These are phyloP conservation scores for Enoplolaimus lenunculus DNA, from an alignment of 2,888 invertebrate species.

Conservation along the genomic window DNA sequence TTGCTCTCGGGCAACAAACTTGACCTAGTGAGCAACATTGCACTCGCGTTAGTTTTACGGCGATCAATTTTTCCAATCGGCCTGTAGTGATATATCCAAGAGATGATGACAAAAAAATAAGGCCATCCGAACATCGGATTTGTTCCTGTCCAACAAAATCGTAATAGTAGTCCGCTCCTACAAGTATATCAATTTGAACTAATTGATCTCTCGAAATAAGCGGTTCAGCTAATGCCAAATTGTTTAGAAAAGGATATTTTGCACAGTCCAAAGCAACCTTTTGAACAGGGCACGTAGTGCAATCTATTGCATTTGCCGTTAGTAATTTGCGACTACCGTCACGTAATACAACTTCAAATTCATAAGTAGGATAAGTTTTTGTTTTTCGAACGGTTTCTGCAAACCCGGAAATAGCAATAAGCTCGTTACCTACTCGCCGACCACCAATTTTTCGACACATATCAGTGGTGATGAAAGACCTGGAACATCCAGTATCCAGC, in stretches of 20 bases:
- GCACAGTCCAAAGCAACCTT: not conserved
- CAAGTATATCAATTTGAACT: conserved; percentile 6
- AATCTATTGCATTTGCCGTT: conserved; percentile 1
- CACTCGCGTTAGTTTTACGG: not conserved
- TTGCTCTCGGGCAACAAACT: not conserved
- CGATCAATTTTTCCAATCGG: not conserved
- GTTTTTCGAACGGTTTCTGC: not conserved
- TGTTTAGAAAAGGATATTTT: not conserved
- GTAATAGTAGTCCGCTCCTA: conserved; percentile 8
- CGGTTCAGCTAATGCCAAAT: not conserved
- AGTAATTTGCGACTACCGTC: not conserved
- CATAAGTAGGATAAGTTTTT: not conserved
- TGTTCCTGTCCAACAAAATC: conserved; percentile 6
- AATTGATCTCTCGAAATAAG: not conserved
- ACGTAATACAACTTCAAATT: conserved; percentile 9
- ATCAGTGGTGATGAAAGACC: not conserved
- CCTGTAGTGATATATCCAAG: conserved; percentile 11
- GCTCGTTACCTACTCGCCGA: not conserved
- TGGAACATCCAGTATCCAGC: conserved; percentile 5
- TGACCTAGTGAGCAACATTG: conserved; percentile 3
- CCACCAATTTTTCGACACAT: not conserved
- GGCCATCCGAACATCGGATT: conserved; percentile 5
- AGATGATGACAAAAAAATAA: conserved; percentile 6
- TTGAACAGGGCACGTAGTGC: not conserved
- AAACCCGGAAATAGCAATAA: conserved; percentile 2